Evolutionary conservation across 1,140 invertebrate species (phyloP), one percentile per base, ranked within the genome.

Genomic region (Cydia splendana): DNA sequence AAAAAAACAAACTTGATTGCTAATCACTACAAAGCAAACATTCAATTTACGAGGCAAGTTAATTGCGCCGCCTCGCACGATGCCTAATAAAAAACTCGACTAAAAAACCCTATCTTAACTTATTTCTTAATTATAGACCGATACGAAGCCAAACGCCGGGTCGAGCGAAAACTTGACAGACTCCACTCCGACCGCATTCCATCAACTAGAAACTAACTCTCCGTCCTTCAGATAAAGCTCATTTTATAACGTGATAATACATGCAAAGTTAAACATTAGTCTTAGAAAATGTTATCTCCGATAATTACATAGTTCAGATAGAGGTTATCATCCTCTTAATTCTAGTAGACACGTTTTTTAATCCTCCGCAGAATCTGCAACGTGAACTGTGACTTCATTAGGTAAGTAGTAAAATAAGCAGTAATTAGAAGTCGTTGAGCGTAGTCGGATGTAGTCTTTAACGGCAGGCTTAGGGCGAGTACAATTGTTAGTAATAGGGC

Each of bases 111-210:
- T 88, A 92, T 89, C 88, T 93, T 88, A 89, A 93, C 87, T 92
- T 93, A 93, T 92, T 93, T 93, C 91, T 93, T 92, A 93, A 93
- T 93, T 93, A 93, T 93, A 93, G 88, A 90, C 89, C 88, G 87
- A 91, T 91, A 91, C 89, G 86, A 88, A 89, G 88, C 84, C 76
- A 82, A 85, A 88, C 87, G 87, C 84, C 85, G 83, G 87, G 86
- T 84, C 82, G 67, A 83, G 79, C 76, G 82, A 75, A 81, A 80
- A 80, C 76, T 88, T 88, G 85, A 89, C 84, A 84, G 79, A 79
- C 74, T 80, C 73, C 51, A 74, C 75, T 7, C 57, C 67, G 53
- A 76, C 15, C 28, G 7, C 30, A 38, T 38, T 18, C 67, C 30
- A 4, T 10, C 67, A 71, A n/a, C 12, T 18, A 42, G 20, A 10